Conservation (phyloP, 2,888 invertebrate species). For the Parascotia fuliginaria region DNA sequence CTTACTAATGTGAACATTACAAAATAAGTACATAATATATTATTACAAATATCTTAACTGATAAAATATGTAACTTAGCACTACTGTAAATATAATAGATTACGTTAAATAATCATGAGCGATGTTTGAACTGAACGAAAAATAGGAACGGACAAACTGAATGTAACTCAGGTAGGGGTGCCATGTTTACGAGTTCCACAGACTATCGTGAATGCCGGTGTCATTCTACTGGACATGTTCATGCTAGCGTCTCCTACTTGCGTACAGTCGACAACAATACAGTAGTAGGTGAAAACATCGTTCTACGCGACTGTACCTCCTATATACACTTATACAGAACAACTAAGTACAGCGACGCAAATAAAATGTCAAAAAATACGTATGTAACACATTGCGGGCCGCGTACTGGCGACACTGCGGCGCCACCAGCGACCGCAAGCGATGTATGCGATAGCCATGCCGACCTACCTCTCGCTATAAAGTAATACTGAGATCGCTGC, state of each 20-base stretch:
- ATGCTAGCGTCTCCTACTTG: not conserved
- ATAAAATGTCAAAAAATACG: slow-evolving; percentile 43
- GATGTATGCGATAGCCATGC: slow-evolving; percentile 56
- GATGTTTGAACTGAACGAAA: slow-evolving; percentile 36
- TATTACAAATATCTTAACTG: not conserved
- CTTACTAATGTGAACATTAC: not conserved
- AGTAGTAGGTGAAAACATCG: too few species aligned
- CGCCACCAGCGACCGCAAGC: slow-evolving; percentile 51
- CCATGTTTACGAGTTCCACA: not conserved
- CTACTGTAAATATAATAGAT: slow-evolving; percentile 6
- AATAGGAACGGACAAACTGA: slow-evolving; percentile 21
- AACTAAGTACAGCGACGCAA: slow-evolving; percentile 41
- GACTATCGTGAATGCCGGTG: not conserved
- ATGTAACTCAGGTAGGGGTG: not conserved
- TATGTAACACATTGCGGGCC: slow-evolving; percentile 47
- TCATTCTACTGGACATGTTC: not conserved
- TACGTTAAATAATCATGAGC: slow-evolving; percentile 19
- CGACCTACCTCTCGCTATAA: slow-evolving; percentile 35
- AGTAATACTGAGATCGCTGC: slow-evolving; percentile 26
- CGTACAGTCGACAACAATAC: not conserved
- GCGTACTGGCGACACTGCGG: slow-evolving; percentile 37
- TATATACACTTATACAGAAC: slow-evolving; percentile 12
- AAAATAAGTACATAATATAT: not conserved
- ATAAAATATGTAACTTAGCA: slow-evolving; percentile 7
- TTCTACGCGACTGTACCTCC: not conserved